Evolutionary conservation across 2,113 vertebrate genomes (phyloP).

Genomic region (Corythornis vintsioides): DNA sequence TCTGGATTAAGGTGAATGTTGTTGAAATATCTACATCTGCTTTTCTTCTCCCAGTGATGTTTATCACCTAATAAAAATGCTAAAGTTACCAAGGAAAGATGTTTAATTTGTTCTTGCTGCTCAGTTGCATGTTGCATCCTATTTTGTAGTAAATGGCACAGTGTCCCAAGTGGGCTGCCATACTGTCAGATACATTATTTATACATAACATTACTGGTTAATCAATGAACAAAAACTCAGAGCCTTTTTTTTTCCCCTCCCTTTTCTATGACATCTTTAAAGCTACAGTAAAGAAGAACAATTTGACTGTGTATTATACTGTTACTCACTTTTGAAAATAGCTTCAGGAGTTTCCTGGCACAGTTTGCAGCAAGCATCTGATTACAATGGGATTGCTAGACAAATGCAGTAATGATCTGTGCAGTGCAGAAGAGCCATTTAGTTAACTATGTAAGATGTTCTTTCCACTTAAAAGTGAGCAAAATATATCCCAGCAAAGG

Average conservation of each 20-base stretch:
- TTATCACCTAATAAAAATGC: constrained; percentile 84
- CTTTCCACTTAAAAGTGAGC: constrained; percentile 4
- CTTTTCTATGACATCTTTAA: constrained; percentile 71
- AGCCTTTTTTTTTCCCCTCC: constrained; percentile 34
- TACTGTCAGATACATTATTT: constrained; percentile 86
- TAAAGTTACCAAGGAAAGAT: constrained; percentile 81
- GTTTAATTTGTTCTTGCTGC: constrained; percentile 82
- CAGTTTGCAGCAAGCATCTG: neutral
- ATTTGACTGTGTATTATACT: neutral
- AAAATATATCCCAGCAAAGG: constrained; percentile 1
- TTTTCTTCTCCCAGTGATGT: constrained; percentile 70
- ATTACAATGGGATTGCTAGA: constrained; percentile 69
- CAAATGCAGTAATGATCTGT: constrained; percentile 39
- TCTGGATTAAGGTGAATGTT: constrained; percentile 76
- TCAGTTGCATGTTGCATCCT: constrained; percentile 82
- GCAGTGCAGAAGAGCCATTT: constrained; percentile 53
- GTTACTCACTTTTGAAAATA: constrained; percentile 41
- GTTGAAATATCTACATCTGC: constrained; percentile 75
- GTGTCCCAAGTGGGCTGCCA: constrained; percentile 82
- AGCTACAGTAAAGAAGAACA: constrained; percentile 62
- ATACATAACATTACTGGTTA: constrained; percentile 85
- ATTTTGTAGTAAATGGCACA: constrained; percentile 85
- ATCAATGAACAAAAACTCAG: constrained; percentile 81
- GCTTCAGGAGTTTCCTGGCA: constrained; percentile 33
- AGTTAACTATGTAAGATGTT: constrained; percentile 37